Conservation (phyloP, 2,888 invertebrate genomes). For the Aspidapion aeneum region DNA sequence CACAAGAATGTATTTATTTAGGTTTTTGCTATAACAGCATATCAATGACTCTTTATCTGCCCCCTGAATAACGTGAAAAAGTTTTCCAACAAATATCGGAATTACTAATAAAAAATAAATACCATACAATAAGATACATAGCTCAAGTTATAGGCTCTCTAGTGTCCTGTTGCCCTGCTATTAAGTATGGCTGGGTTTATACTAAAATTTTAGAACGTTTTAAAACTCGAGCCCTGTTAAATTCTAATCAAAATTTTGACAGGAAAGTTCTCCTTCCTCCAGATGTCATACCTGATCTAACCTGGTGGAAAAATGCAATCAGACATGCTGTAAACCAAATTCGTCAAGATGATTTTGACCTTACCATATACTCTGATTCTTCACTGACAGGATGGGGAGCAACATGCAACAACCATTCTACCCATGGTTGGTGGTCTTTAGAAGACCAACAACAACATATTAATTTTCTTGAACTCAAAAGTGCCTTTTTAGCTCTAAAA, state of each 20-base stretch:
- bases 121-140: background rate
- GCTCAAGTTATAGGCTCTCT: background rate
- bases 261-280: conserved; percentile 13
- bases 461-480: conserved; percentile 8
- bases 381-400: conserved; percentile 30
- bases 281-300: background rate
- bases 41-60: conserved; percentile 12
- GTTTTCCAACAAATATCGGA: conserved; percentile 14
- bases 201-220: conserved; percentile 11
- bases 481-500: conserved; percentile 5
- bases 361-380: conserved; percentile 31
- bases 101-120: background rate
- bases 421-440: background rate
- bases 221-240: conserved; percentile 22
- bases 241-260: conserved; percentile 18
- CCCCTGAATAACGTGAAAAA: conserved; percentile 2
- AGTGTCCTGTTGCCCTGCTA: background rate
- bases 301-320: conserved; percentile 15
- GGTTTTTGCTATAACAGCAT: conserved; percentile 23
- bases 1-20: conserved; percentile 19
- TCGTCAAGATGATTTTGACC: background rate
- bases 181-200: background rate
- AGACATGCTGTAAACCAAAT: conserved; percentile 5
- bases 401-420: conserved; percentile 8
- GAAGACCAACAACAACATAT: background rate